Percentiles rank a stretch among this genome's conserved stretches.
Evolutionary conservation across 2,888 invertebrate genomes (phyloP).

Genomic region (Diarsia mendica): DNA sequence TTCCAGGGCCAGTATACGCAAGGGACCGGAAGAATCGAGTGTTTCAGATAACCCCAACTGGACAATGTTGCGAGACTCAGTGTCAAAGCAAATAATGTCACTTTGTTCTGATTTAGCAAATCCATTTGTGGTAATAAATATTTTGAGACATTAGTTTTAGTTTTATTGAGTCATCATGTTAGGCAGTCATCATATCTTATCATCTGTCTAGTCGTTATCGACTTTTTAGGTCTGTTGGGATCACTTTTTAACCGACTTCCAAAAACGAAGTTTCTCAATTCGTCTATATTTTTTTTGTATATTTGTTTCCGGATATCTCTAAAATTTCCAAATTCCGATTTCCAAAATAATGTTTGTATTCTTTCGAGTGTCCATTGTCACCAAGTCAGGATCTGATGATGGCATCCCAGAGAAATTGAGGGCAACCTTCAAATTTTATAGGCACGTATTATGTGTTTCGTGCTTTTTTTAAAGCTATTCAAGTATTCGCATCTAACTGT

Average conservation of each 20-base stretch:
- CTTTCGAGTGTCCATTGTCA: no score
- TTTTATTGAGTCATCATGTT: conserved; percentile 11
- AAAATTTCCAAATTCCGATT: no score
- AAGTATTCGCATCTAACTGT: no score
- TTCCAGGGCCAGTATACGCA: conserved; percentile 75
- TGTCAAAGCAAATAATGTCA: conserved; percentile 47
- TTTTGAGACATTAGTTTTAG: background rate
- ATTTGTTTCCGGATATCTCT: no score
- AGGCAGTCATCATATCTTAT: background rate
- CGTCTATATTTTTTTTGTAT: no score
- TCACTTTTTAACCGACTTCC: background rate
- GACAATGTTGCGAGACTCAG: conserved; percentile 72
- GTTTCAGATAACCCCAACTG: conserved; percentile 76
- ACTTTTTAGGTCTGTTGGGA: background rate
- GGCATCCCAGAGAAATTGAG: no score
- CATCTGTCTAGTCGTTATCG: background rate
- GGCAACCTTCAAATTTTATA: no score
- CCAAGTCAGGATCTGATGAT: no score
- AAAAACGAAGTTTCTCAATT: no score
- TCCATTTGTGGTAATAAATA: conserved; percentile 9
- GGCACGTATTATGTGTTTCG: no score
- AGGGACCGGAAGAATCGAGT: conserved; percentile 78
- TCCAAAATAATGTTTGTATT: no score
- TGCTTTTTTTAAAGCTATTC: no score
- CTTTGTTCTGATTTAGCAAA: background rate